phyloP scores from a whole-genome alignment of 1,140 invertebrate genomes.

The Papilio polytes region DNA sequence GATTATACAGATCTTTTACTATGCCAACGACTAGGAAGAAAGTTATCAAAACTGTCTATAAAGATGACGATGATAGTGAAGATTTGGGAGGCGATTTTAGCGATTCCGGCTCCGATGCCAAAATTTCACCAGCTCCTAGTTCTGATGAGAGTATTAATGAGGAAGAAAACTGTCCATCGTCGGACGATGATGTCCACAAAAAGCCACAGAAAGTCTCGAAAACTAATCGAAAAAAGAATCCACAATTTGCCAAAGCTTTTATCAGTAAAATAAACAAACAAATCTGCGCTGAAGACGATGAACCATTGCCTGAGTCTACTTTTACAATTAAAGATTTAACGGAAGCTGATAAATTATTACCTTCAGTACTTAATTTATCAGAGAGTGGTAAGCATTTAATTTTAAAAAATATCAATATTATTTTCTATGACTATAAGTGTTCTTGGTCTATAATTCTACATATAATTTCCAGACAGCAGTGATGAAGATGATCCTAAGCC shows the following conservation, averaged over 20 bases:
- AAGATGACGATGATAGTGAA: slow-evolving; percentile 74
- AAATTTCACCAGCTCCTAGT: slow-evolving; percentile 68
- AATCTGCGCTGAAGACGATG: slow-evolving; percentile 46
- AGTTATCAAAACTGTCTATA: slow-evolving; percentile 73
- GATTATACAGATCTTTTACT: slow-evolving; percentile 22
- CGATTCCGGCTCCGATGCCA: slow-evolving; percentile 81
- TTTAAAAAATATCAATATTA: slow-evolving; percentile 7
- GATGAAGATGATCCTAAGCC: slow-evolving; percentile 66
- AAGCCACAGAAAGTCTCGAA: slow-evolving; percentile 48
- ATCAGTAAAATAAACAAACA: slow-evolving; percentile 66
- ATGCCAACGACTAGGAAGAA: slow-evolving; percentile 78
- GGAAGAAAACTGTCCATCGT: slow-evolving; percentile 49
- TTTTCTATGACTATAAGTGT: slow-evolving; percentile 16
- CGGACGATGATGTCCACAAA: slow-evolving; percentile 63
- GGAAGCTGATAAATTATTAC: slow-evolving; percentile 78
- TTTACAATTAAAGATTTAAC: slow-evolving; percentile 79
- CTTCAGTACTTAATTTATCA: slow-evolving; percentile 77
- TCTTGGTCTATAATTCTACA: slow-evolving; percentile 56
- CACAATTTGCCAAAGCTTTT: slow-evolving; percentile 63
- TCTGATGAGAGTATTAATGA: slow-evolving; percentile 65
- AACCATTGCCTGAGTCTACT: slow-evolving; percentile 43
- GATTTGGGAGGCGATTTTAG: slow-evolving; percentile 71
- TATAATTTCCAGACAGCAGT: slow-evolving; percentile 72
- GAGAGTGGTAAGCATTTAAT: slow-evolving; percentile 75
- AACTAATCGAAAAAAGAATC: slow-evolving; percentile 49